Conservation (phyloP, 2,113 vertebrate genomes). For the Columbina picui region DNA sequence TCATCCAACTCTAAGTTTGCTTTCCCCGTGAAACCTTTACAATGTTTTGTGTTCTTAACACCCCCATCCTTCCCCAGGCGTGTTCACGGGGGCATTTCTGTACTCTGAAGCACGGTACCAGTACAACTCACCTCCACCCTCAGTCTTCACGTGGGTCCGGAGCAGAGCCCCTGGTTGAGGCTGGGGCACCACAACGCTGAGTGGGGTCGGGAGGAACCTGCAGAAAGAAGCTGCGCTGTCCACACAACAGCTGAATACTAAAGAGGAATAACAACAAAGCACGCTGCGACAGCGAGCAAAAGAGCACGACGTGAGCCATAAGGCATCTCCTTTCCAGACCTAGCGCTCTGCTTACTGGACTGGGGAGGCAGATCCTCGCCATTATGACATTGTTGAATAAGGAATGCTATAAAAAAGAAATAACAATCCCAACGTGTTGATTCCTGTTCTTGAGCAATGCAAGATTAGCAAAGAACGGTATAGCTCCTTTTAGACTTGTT, state of each 20-base stretch:
- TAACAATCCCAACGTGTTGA: background rate
- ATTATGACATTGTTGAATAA: background rate
- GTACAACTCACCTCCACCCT: background rate
- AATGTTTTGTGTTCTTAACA: background rate
- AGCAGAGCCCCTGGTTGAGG: background rate
- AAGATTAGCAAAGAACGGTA: background rate
- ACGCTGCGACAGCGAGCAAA: background rate
- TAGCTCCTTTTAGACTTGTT: background rate
- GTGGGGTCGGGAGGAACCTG: background rate
- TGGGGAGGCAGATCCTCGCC: background rate
- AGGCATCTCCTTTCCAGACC: background rate
- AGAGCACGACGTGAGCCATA: background rate
- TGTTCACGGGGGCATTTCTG: rapidly evolving
- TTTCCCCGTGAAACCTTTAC: background rate
- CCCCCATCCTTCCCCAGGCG: background rate
- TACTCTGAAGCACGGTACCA: background rate
- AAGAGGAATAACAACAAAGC: background rate
- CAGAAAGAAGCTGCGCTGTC: background rate
- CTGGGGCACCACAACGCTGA: background rate
- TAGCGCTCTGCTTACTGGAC: background rate
- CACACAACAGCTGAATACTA: background rate
- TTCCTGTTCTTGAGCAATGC: background rate
- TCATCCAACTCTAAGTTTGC: background rate
- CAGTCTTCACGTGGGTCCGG: background rate
- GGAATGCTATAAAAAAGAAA: background rate